These are phyloP conservation scores for Ptilorrhoa leucosticta DNA, from an alignment of 2,113 vertebrate species.

Conservation along the genomic window DNA sequence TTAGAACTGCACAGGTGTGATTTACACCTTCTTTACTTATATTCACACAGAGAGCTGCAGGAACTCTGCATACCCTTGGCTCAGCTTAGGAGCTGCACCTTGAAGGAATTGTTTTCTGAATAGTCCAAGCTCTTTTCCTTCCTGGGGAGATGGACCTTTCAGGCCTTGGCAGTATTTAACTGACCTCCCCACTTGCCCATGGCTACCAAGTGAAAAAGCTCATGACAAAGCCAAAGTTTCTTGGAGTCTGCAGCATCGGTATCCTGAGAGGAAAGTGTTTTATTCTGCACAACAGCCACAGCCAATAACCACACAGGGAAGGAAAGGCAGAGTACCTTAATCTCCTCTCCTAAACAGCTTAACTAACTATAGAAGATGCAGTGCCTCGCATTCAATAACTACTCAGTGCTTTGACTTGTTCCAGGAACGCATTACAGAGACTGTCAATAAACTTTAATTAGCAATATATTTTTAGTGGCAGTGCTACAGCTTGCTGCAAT, in stretches of 20 bases:
- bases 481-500: slow-evolving; percentile 20
- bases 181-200: too few species aligned
- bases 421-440: slow-evolving; percentile 67
- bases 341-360: slow-evolving; percentile 38
- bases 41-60: neutral
- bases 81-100: neutral
- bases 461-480: slow-evolving; percentile 63
- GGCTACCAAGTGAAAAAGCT: neutral
- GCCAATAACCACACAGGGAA: neutral
- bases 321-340: neutral
- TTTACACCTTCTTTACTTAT: neutral
- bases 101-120: neutral
- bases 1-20: neutral
- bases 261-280: neutral
- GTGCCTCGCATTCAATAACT: slow-evolving; percentile 43
- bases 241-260: neutral
- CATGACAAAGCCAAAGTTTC: neutral
- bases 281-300: neutral
- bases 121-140: neutral
- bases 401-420: slow-evolving; percentile 53
- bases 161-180: neutral
- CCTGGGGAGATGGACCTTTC: neutral
- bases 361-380: slow-evolving; percentile 16
- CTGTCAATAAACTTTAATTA: slow-evolving; percentile 73
- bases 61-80: neutral